phyloP scores from a whole-genome alignment of 2,888 invertebrate species.

The Epinotia demarniana region DNA sequence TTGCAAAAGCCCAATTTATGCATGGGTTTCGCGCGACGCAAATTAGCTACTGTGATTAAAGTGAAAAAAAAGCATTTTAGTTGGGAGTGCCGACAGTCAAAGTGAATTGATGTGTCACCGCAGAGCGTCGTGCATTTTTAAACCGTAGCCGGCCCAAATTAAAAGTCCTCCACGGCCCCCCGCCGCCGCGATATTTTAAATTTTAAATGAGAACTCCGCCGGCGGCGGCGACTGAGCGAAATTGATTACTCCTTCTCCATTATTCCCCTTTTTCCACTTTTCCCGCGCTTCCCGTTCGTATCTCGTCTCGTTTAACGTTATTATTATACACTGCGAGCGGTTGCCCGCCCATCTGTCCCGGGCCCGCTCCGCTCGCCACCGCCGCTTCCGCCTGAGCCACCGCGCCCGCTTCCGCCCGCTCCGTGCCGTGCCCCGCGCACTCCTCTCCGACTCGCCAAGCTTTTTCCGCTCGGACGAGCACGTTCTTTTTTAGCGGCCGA shows the following conservation, averaged over 20 bases:
- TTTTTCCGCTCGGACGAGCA: constrained; percentile 78
- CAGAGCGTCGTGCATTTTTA: constrained; percentile 81
- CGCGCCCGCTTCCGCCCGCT: constrained; percentile 49
- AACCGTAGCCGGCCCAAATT: constrained; percentile 79
- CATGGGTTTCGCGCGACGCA: constrained; percentile 28
- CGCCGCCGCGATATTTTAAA: constrained; percentile 80
- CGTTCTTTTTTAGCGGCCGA: constrained; percentile 81
- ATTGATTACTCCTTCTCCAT: constrained; percentile 84
- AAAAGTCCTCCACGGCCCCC: constrained; percentile 81
- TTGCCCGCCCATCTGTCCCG: constrained; percentile 44
- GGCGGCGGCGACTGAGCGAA: constrained; percentile 80
- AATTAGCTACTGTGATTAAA: constrained; percentile 42
- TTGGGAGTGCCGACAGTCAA: constrained; percentile 70
- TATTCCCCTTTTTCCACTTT: constrained; percentile 82
- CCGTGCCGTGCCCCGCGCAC: constrained; percentile 50
- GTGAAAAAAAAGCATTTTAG: constrained; percentile 60
- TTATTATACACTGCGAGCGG: constrained; percentile 69
- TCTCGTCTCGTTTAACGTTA: constrained; percentile 79
- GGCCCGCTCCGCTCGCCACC: constrained; percentile 51
- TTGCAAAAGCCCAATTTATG: constrained; percentile 29
- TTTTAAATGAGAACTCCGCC: constrained; percentile 82
- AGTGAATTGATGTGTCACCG: constrained; percentile 82
- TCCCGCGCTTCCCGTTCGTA: constrained; percentile 73
- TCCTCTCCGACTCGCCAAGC: constrained; percentile 61
- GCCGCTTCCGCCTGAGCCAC: constrained; percentile 49